Percentiles rank a stretch among this genome's conserved stretches.
These are phyloP conservation scores for Notocelia uddmanniana DNA, from an alignment of 2,888 invertebrate genomes.

Conservation along the genomic window DNA sequence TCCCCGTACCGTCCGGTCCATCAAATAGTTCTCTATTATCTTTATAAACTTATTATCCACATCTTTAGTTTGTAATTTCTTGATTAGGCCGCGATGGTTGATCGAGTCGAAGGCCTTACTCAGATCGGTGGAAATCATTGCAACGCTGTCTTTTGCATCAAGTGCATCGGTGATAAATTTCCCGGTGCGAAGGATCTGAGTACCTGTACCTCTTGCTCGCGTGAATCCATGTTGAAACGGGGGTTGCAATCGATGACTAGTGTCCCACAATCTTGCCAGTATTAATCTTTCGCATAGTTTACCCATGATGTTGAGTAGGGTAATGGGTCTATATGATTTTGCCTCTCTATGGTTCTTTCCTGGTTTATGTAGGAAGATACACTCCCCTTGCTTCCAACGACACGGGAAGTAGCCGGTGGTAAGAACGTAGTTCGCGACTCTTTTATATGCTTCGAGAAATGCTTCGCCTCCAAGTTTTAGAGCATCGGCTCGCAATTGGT, in stretches of 20 bases:
- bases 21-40: not conserved
- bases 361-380: slow-evolving; percentile 14
- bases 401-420: slow-evolving; percentile 6
- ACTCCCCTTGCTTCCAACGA: slow-evolving; percentile 1
- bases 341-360: not conserved
- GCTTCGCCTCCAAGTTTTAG: slow-evolving; percentile 5
- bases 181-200: slow-evolving; percentile 9
- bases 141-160: slow-evolving; percentile 17
- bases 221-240: slow-evolving; percentile 34
- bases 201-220: slow-evolving; percentile 9
- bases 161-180: slow-evolving; percentile 23
- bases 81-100: slow-evolving; percentile 18
- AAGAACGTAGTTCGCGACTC: slow-evolving; percentile 2
- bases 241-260: slow-evolving; percentile 7
- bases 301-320: slow-evolving; percentile 24
- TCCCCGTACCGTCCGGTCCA: not conserved
- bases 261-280: slow-evolving; percentile 6
- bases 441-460: slow-evolving; percentile 7
- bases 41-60: slow-evolving; percentile 14
- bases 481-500: slow-evolving; percentile 3
- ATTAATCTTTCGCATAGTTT: slow-evolving; percentile 20
- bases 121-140: slow-evolving; percentile 18
- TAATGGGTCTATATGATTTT: slow-evolving; percentile 3
- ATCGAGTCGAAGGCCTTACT: slow-evolving; percentile 22
- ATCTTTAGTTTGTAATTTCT: slow-evolving; percentile 22